Conservation (phyloP, 2,888 invertebrate species). For the Philopedon plagiatum region DNA sequence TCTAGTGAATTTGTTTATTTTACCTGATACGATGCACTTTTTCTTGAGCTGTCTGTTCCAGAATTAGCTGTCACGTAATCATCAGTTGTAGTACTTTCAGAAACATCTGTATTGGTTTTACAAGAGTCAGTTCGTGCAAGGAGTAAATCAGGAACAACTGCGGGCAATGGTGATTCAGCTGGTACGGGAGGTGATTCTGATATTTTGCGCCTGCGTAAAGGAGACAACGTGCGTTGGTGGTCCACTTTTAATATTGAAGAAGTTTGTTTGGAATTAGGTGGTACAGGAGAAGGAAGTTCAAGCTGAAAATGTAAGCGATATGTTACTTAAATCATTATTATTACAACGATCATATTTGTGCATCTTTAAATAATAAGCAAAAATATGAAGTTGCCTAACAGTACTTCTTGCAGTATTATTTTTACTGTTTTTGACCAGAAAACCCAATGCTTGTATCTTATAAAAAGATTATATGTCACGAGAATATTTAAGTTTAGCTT, state of each 20-base stretch:
- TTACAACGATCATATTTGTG: too few species aligned
- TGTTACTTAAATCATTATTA: too few species aligned
- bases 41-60: slow-evolving; percentile 77
- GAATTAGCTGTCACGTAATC: slow-evolving; percentile 91
- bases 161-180: slow-evolving; percentile 62
- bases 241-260: slow-evolving; percentile 55
- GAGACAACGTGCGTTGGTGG: slow-evolving; percentile 21
- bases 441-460: too few species aligned
- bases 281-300: slow-evolving; percentile 33
- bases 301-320: slow-evolving; percentile 30
- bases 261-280: slow-evolving; percentile 48
- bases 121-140: slow-evolving; percentile 82
- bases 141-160: slow-evolving; percentile 68
- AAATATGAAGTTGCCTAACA: too few species aligned
- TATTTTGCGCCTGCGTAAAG: slow-evolving; percentile 19
- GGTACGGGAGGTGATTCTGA: slow-evolving; percentile 33
- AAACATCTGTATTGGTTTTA: slow-evolving; percentile 82
- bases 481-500: too few species aligned
- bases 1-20: too few species aligned
- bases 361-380: too few species aligned
- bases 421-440: too few species aligned
- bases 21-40: slow-evolving; percentile 77
- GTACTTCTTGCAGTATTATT: too few species aligned
- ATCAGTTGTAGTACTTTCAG: slow-evolving; percentile 90
- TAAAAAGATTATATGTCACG: too few species aligned